Percentiles rank a stretch among this genome's conserved stretches.
These are phyloP conservation scores for Fopius arisanus DNA, from an alignment of 1,140 invertebrate species.

Conservation along the genomic window DNA sequence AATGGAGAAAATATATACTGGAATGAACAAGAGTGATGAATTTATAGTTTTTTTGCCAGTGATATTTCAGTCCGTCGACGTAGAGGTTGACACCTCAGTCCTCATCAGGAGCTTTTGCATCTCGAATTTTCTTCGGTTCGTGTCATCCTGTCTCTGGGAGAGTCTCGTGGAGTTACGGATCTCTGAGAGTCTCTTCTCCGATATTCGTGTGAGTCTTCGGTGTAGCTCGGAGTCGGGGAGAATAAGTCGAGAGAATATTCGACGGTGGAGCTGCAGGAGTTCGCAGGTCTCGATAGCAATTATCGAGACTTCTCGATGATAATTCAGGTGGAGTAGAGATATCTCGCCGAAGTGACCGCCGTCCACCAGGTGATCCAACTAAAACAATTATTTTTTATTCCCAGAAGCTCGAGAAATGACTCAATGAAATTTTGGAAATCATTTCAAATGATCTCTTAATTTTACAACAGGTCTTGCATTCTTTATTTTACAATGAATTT, in stretches of 20 bases:
- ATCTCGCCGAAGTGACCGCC: conserved; percentile 64
- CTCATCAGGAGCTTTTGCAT: not conserved
- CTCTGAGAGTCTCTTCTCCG: not conserved
- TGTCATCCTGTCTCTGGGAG: not conserved
- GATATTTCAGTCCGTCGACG: not conserved
- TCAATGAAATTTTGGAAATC: no score
- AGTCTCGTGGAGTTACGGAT: not conserved
- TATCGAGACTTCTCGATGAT: conserved; percentile 42
- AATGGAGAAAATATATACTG: not conserved
- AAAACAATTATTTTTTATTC: no score
- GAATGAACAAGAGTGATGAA: not conserved
- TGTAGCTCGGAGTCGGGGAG: not conserved
- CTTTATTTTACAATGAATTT: not conserved
- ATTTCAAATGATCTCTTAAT: no score
- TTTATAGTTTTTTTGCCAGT: not conserved
- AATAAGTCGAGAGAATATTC: not conserved
- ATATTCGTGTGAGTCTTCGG: not conserved
- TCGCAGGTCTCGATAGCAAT: conserved; percentile 53
- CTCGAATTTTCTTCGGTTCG: not conserved
- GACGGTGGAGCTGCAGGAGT: conserved; percentile 40
- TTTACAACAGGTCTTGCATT: no score
- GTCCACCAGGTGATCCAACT: conserved; percentile 64
- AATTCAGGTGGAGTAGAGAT: conserved; percentile 45
- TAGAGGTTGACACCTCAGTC: not conserved
- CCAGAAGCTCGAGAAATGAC: no score